Evolutionary conservation across 2,113 vertebrate species (phyloP), one percentile per base, ranked within the genome.

Genomic region (Albula goreensis): DNA sequence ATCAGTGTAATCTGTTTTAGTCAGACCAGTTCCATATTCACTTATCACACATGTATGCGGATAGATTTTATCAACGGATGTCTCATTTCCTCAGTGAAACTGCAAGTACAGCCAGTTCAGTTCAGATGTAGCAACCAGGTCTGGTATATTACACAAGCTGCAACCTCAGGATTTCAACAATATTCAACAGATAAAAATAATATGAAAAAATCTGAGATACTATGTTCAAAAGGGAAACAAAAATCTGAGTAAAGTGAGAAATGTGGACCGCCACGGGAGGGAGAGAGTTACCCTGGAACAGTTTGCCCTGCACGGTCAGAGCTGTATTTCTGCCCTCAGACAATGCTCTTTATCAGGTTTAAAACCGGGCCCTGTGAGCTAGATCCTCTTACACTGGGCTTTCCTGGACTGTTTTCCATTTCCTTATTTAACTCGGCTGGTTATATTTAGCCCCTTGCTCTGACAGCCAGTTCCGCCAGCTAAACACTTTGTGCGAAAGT

Each of bases 381-480:
- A 90, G 93, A 91, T 95, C 94, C 77, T 90, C 92, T 96, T 95
- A 92, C 95, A 90, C 13, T 83, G 93, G 94, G 94, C 92, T 95
- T 94, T 94, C 94, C 95, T 95, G 93, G 90, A 91, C 92, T 22
- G 89, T 91, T 91, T 85, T 25, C 82, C 53, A 93, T 95, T 95
- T 92, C 95, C 95, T 95, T 95, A 96, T 95, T 95, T 95, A 96
- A 94, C 94, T 91, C 92, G 87, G 87, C 63, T 0, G 88, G 93
- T 89, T 95, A 96, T 95, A 95, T 95, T 95, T 96, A 95, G 94
- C 92, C 83, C 88, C 4, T 90, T 80, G 88, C 90, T 93, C 93
- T 92, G 92, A 94, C 91, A 90, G 90, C 87, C 87, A 91, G 90
- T 94, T 95, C 91, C 95, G 94, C 93, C 93, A 95, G 89, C 93